These are phyloP conservation scores for Pangasius djambal DNA, from an alignment of 2,797 vertebrate genomes.

Conservation along the genomic window DNA sequence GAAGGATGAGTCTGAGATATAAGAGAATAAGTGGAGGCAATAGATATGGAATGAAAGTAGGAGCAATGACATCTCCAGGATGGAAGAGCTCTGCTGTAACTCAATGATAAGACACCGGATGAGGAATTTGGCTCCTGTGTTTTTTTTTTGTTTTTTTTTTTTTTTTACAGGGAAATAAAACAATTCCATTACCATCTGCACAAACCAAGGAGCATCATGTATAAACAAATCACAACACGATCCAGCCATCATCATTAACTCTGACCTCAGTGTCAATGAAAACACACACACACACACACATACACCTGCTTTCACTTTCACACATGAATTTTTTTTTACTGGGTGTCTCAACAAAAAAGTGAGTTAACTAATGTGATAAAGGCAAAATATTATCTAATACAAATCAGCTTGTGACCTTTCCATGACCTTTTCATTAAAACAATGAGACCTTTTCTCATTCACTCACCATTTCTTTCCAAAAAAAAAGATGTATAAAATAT, in stretches of 20 bases:
- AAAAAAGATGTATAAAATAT: slow-evolving; percentile 23
- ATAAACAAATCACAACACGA: slow-evolving; percentile 20
- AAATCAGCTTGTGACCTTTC: slow-evolving; percentile 7
- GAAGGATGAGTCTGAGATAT: slow-evolving; percentile 26
- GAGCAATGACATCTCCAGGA: neutral
- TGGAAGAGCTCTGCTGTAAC: slow-evolving; percentile 29
- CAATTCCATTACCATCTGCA: slow-evolving; percentile 26
- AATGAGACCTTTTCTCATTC: neutral
- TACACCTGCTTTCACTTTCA: neutral
- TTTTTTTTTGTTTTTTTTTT: neutral
- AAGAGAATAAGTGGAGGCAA: slow-evolving; percentile 41
- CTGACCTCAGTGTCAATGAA: slow-evolving; percentile 30
- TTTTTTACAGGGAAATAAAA: slow-evolving; percentile 8
- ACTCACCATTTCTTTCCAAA: slow-evolving; percentile 10
- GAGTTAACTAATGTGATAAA: neutral
- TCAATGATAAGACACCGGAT: slow-evolving; percentile 4
- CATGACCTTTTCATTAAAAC: slow-evolving; percentile 17
- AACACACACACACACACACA: slow-evolving; percentile 15
- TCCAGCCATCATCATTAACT: slow-evolving; percentile 36
- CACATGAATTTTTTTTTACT: too few species aligned
- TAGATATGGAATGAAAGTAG: slow-evolving; percentile 17
- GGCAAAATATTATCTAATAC: neutral
- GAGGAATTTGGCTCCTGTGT: slow-evolving; percentile 11
- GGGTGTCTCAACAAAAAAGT: neutral
- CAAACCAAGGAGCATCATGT: slow-evolving; percentile 11